Evolutionary conservation across 2,888 invertebrate genomes (phyloP), one percentile per base, ranked within the genome.

Genomic region (Torymus texanus): DNA sequence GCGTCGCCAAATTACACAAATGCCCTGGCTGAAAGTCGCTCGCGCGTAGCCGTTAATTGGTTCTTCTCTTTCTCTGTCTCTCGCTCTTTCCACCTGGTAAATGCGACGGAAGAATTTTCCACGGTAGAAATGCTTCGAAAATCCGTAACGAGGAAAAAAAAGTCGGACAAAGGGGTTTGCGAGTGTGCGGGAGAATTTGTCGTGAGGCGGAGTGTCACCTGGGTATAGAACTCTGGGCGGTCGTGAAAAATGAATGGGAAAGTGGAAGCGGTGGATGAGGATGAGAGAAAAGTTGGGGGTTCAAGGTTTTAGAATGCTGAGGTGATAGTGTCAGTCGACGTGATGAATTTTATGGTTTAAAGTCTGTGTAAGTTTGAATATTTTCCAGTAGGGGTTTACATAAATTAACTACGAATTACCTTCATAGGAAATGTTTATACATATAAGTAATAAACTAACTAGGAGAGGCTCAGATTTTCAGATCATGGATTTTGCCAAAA

Each of bases 231-330:
- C 56, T 63, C 56, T 63, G 24, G 14, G n/a, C 18, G 66, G 75
- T 81, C 66, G 73, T 62, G 53, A 12, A 29, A 29, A 29, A 29
- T 29, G 29, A 78, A 80, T 82, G 84, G 81, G 80, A 81, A 84
- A 84, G 83, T 29, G 14, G 29, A n/a, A 8, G n/a, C 41, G 61
- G 14, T 2, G 62, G 29, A 4, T 1, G 55, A 41, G 70, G 50
- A n/a, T 2, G 70, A 5, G 5, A 4, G 29, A 29, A 29, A 29
- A 29, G 29, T 29, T 29, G 4, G 4, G 29, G 29, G 29, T 29
- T 29, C 4, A 29, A 29, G 29, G 29, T 29, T 29, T 29, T 29
- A 2, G 29, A 29, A 5, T 3, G 29, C 4, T 4, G 29, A 29
- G 4, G 29, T 29, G 29, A 29, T 29, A 29, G 3, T 4, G 29